A percentile compares a stretch with the other conserved stretches of the same genome.
These are phyloP conservation scores for Mercenaria mercenaria DNA, from an alignment of 1,140 invertebrate genomes.

Conservation along the genomic window DNA sequence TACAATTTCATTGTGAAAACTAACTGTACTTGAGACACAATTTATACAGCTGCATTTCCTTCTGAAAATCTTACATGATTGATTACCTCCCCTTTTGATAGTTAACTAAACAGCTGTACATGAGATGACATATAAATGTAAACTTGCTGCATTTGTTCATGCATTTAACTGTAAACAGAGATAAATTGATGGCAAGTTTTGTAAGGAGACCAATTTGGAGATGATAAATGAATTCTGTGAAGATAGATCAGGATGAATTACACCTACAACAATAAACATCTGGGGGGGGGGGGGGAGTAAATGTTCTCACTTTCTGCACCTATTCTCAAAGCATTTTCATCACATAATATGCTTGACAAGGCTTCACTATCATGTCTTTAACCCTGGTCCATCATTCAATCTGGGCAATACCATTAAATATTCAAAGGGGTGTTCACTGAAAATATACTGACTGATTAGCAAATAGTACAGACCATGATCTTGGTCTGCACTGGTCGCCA, in stretches of 20 bases:
- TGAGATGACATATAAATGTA: background rate
- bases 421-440: no score
- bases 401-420: no score
- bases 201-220: slow-evolving; percentile 10
- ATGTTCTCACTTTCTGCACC: no score
- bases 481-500: no score
- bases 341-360: no score
- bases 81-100: slow-evolving; percentile 9
- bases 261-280: background rate
- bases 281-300: background rate
- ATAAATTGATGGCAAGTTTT: slow-evolving; percentile 12
- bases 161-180: slow-evolving; percentile 18
- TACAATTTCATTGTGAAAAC: background rate
- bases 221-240: background rate
- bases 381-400: no score
- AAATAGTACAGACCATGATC: no score
- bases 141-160: slow-evolving; percentile 13
- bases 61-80: background rate
- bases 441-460: no score
- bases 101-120: slow-evolving; percentile 1
- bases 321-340: no score
- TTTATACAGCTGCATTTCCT: background rate
- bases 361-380: no score
- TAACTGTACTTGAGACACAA: background rate
- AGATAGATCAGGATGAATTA: background rate